Base-by-base conservation (phyloP, 2,797 vertebrate genomes). In the Atherinosoma microstoma region DNA sequence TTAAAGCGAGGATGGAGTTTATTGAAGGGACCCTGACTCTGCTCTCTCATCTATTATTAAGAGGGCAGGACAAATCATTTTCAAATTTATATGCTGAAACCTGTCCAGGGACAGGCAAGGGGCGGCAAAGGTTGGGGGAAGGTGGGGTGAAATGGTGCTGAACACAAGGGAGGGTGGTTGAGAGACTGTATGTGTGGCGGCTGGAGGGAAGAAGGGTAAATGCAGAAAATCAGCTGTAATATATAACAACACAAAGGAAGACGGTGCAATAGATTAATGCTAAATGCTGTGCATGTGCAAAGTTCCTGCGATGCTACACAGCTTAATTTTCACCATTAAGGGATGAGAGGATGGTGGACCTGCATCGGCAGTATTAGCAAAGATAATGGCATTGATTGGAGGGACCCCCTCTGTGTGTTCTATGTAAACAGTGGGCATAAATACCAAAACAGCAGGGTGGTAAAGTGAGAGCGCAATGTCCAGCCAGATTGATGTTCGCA, bases 21-120 rank as follows among this genome's bases (percentile, higher is more conserved):
- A 95, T 95, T 94, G 94, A 96, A 96, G 96, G 96, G 96, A 97
- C 95, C 95, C 91, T 93, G 94, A 96, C 95, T 96, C 95, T 91
- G 91, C 94, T 95, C 95, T 94, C 96, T 97, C 96, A 96, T 97
- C 96, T 96, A 97, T 97, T 97, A 97, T 97, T 97, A 97, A 97
- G 95, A 95, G 95, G 95, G 95, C 95, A 97, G 96, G 96, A 97
- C 97, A 97, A 97, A 98, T 97, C 94, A 94, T 95, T 97, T 97
- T 97, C 94, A 96, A 96, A 97, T 97, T 96, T 97, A 97, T 97
- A 97, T 95, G 95, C 95, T 94, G 94, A 94, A 95, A 96, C 95
- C 94, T 95, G 95, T 96, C 94, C 95, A 92, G 95, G 94, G 94
- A 93, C 93, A 89, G 86, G 92, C 91, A 89, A 89, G 84, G 79